Evolutionary conservation across 2,888 invertebrate genomes (phyloP), one percentile per base, ranked within the genome.

Genomic region (Cybosia mesomella): DNA sequence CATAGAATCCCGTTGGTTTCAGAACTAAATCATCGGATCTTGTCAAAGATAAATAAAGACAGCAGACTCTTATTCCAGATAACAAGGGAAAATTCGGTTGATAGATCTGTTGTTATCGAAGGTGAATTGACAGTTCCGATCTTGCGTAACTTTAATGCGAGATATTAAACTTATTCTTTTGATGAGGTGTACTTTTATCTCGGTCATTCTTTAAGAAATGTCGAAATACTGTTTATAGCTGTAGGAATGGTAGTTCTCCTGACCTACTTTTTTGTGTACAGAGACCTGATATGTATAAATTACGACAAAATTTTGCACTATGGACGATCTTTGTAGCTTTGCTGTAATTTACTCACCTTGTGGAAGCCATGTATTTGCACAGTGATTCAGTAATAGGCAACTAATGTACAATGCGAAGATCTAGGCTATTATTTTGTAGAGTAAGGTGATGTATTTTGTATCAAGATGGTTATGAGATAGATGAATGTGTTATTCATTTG

Each of bases 81-180:
- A 93, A 89, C 75, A 77, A 71, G 79, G 85, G 86, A 87, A 83
- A 85, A 87, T 89, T 85, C 83, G 83, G 88, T 86, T 82, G 83
- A 74, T 80, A 79, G 74, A 77, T 75, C 71, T 73, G 80, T 54
- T 63, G 63, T 79, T 91, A 90, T 92, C 91, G 78, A 80, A 68
- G 74, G 64, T 63, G 74, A 84, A 87, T 89, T 92, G 93, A 92
- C 92, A 92, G 89, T 81, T 88, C 88, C 64, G 71, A 84, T 81
- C 87, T 94, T 94, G 93, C 89, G 94, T 91, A 94, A 94, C 81
- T 43, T 70, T 71, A 70, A 72, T 79, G 54, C 64, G 74, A 81
- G 86, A 85, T 82, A 80, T 81, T 85, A 77, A 53, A 77, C 71
- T 76, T 75, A 81, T 86, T 85, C 78, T 79, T 76, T 68, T 87